Evolutionary conservation across 2,113 vertebrate species (phyloP).

Genomic region (Hydrolagus affinis): DNA sequence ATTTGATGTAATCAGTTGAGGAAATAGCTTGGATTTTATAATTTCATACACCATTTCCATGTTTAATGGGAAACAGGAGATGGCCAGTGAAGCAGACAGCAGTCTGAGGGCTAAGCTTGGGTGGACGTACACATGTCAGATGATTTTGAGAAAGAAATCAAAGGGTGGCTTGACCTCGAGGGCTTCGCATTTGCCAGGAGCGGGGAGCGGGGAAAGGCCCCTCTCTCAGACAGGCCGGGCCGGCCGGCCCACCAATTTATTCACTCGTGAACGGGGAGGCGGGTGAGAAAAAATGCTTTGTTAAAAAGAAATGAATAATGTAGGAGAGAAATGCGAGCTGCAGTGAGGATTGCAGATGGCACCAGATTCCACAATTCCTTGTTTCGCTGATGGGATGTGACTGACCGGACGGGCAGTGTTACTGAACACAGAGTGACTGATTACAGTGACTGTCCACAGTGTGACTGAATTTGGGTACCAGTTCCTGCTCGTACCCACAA

Average conservation of each 20-base stretch:
- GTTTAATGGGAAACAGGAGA: conserved; percentile 24
- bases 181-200: background rate
- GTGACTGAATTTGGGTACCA: no score
- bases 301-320: background rate
- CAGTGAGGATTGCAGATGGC: no score
- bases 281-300: background rate
- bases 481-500: no score
- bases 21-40: conserved; percentile 27
- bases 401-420: no score
- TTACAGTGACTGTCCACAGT: no score
- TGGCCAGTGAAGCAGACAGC: background rate
- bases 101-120: background rate
- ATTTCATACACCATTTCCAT: conserved; percentile 31
- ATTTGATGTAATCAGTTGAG: conserved; percentile 21
- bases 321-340: background rate
- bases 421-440: no score
- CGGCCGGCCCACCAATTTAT: background rate
- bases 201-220: background rate
- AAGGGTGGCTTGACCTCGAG: background rate
- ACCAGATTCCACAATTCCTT: conserved; percentile 33
- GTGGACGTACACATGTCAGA: conserved; percentile 1
- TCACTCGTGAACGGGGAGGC: background rate
- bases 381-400: no score
- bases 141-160: background rate
- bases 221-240: background rate